Conservation (phyloP, 2,888 invertebrate species). For the Exocentrus adspersus region DNA sequence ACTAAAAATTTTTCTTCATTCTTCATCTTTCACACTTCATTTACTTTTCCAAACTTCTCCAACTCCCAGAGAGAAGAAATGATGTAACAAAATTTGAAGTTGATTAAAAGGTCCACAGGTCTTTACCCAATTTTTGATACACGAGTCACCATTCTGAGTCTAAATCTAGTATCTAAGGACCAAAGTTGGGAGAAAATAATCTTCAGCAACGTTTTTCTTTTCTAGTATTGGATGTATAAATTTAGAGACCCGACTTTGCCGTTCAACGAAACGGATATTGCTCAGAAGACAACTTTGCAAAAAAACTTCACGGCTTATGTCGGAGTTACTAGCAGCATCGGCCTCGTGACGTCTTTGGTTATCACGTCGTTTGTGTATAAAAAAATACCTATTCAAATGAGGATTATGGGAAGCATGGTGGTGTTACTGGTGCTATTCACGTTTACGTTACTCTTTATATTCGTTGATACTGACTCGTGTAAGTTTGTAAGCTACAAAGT, state of each 20-base stretch:
- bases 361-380: conserved; percentile 23
- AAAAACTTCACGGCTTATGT: not conserved
- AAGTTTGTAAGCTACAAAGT: conserved; percentile 27
- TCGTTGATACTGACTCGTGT: conserved; percentile 39
- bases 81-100: too few relatives aligned
- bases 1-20: too few relatives aligned
- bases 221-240: conserved; percentile 38
- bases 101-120: too few relatives aligned
- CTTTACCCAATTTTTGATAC: too few relatives aligned
- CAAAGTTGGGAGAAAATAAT: too few relatives aligned
- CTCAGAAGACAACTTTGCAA: not conserved
- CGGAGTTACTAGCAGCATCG: conserved; percentile 28
- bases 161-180: too few relatives aligned
- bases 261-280: not conserved
- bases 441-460: conserved; percentile 26
- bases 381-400: not conserved
- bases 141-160: too few relatives aligned
- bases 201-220: not conserved
- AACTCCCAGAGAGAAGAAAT: too few relatives aligned
- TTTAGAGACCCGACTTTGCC: conserved; percentile 17
- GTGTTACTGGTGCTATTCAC: conserved; percentile 27
- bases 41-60: too few relatives aligned
- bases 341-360: conserved; percentile 28
- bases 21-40: too few relatives aligned
- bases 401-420: not conserved